Conservation (phyloP, 1,140 invertebrate genomes). For the Platyura marginata region DNA sequence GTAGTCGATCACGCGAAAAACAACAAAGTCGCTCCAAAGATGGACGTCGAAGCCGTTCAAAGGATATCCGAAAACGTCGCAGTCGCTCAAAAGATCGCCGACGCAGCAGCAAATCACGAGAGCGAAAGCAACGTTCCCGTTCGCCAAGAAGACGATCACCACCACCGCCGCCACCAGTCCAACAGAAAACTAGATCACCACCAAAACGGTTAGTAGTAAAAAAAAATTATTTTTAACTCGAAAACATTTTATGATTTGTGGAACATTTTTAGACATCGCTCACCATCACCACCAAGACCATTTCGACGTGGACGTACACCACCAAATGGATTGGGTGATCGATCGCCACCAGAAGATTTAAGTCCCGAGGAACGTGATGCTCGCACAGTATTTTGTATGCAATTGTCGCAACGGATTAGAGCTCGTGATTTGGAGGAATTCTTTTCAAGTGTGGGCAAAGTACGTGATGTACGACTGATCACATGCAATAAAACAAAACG, state of each 20-base stretch:
- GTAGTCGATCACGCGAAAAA: slow-evolving; percentile 19
- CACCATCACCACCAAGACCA: slow-evolving; percentile 11
- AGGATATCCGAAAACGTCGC: slow-evolving; percentile 9
- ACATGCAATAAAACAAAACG: slow-evolving; percentile 97
- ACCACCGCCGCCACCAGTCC: not conserved
- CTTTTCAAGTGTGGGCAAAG: slow-evolving; percentile 96
- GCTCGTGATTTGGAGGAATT: slow-evolving; percentile 97
- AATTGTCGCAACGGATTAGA: slow-evolving; percentile 82
- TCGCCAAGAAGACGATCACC: not conserved
- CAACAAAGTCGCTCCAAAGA: slow-evolving; percentile 4
- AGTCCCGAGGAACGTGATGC: slow-evolving; percentile 96
- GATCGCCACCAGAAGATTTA: slow-evolving; percentile 45
- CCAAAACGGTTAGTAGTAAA: not conserved
- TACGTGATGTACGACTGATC: slow-evolving; percentile 94
- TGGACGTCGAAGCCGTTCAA: slow-evolving; percentile 6
- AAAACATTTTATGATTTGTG: too few species aligned
- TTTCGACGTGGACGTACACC: slow-evolving; percentile 18
- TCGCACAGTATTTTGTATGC: slow-evolving; percentile 96
- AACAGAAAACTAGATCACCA: not conserved
- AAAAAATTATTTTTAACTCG: too few species aligned
- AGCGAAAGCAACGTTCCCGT: slow-evolving; percentile 6
- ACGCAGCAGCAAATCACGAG: slow-evolving; percentile 8
- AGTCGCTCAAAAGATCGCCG: slow-evolving; percentile 8
- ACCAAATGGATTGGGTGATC: slow-evolving; percentile 15
- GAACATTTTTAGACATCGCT: not conserved